Evolutionary conservation across 2,113 vertebrate genomes (phyloP).

Genomic region (Daubentonia madagascariensis): DNA sequence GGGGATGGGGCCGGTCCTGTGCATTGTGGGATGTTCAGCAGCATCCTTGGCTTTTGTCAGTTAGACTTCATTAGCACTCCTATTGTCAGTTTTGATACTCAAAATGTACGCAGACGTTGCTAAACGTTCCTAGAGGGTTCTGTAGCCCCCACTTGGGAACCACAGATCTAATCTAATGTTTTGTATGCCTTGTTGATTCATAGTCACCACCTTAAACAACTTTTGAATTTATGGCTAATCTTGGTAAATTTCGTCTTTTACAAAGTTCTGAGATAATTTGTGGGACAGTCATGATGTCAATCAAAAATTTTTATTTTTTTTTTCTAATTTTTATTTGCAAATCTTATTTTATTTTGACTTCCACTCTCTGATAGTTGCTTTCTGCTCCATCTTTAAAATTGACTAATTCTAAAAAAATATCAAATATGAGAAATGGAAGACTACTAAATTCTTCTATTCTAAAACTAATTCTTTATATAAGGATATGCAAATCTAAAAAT

Average conservation of each 20-base stretch:
- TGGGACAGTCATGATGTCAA: not conserved
- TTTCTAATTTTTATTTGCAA: not conserved
- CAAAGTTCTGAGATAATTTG: too few species aligned
- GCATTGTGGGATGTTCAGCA: not conserved
- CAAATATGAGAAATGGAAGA: not conserved
- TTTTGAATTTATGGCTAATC: not conserved
- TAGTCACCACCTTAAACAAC: not conserved
- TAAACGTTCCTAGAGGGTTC: not conserved
- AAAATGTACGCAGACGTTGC: not conserved
- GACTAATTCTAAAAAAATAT: not conserved
- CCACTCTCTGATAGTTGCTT: not conserved
- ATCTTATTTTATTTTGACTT: not conserved
- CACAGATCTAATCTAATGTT: not conserved
- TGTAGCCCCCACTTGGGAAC: not conserved
- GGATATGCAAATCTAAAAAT: not conserved
- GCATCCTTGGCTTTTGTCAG: not conserved
- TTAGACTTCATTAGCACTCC: not conserved
- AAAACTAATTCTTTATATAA: not conserved
- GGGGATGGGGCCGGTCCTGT: not conserved
- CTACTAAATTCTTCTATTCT: not conserved
- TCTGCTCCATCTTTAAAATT: not conserved
- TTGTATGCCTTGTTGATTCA: not conserved
- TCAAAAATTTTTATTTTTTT: not conserved
- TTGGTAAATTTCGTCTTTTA: not conserved
- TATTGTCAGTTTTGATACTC: not conserved